Conservation (phyloP, 2,888 invertebrate genomes). For the Pycnomerus fuliginosus region DNA sequence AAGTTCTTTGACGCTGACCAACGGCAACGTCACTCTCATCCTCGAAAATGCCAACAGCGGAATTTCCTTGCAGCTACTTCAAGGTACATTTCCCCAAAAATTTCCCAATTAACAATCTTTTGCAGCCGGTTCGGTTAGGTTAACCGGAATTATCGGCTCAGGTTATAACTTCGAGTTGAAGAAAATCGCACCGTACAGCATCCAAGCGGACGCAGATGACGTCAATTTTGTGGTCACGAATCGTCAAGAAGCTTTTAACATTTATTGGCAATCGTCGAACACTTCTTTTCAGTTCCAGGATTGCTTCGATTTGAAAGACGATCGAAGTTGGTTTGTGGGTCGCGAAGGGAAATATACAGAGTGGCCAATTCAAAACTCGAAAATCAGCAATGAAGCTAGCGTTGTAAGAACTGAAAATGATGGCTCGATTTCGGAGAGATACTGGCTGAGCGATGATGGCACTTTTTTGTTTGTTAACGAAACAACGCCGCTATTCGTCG, state of each 20-base stretch:
- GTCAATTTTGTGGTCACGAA: not conserved
- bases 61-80: no score
- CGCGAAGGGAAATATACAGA: constrained; percentile 60
- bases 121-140: no score
- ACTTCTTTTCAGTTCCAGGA: constrained; percentile 2
- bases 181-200: no score
- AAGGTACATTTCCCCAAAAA: no score
- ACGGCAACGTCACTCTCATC: no score
- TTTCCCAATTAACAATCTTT: no score
- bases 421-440: constrained; percentile 60
- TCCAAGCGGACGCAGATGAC: no score
- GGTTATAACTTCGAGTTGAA: no score
- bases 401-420: constrained; percentile 55
- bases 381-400: constrained; percentile 58
- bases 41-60: no score
- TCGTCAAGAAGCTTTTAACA: not conserved
- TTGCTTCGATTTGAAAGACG: not conserved
- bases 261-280: constrained; percentile 1
- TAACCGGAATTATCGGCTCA: no score
- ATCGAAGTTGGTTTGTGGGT: constrained; percentile 59
- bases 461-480: constrained; percentile 63
- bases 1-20: no score
- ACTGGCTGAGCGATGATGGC: constrained; percentile 70
- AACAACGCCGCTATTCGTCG: constrained; percentile 66
- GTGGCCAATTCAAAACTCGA: constrained; percentile 63